Base-by-base conservation (phyloP, 2,888 invertebrate genomes). In the Melanchra persicariae region DNA sequence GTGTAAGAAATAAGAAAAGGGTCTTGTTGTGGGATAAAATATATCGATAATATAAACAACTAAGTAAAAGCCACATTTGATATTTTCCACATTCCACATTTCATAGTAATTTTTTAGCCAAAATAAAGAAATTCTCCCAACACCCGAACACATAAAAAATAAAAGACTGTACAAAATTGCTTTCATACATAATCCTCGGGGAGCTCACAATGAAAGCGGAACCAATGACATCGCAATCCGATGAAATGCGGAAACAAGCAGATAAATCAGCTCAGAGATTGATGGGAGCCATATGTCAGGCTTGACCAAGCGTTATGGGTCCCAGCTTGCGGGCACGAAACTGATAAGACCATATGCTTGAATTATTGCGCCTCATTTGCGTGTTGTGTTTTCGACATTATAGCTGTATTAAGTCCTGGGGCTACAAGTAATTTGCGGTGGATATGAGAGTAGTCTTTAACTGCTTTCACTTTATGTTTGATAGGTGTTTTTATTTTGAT, bases 241-340 rank as follows among this genome's bases (percentile, higher is more conserved):
- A 74, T 80, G 69, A 68, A 61, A 72, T 80, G 69, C 72, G 78
- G 82, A 70, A 76, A 70, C 72, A 64, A 57, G 55, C 65, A 71
- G 76, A 81, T 68, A 79, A 78, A 83, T 85, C 79, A 64, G 74
- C 61, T 57, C 51, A n/a, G 55, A 79, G 80, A 85, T 73, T 66
- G 81, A 85, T 87, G 78, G 17, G 8, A 37, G 60, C 58, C 70
- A 66, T 82, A 72, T 60, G 80, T 82, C 84, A 66, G 49, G 64
- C 65, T 79, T 62, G 81, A 43, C 70, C 69, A 70, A 34, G 64
- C 75, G 73, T 70, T 71, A 73, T 73, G 74, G 52, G 47, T 26
- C 26, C 63, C 52, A 10, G 66, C 51, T 71, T 49, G 57, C 69
- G 19, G 58, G 59, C 40, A 57, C 30, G 34, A 6, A 26, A 22